phyloP scores from a whole-genome alignment of 2,888 invertebrate genomes.

The Andricus curvator region DNA sequence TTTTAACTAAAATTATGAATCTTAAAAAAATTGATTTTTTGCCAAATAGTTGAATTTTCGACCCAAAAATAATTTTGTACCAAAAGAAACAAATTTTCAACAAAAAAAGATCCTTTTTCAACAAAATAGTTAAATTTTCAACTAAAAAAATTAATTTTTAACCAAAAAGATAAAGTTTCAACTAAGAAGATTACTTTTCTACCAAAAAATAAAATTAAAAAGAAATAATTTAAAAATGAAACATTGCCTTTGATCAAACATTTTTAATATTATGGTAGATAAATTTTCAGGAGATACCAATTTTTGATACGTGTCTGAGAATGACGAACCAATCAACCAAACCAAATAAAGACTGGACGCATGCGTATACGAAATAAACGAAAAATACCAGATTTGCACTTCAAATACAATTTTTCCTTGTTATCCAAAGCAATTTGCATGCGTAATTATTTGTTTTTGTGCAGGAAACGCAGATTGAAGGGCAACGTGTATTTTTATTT shows the following conservation, averaged over 20 bases:
- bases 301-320: neutral
- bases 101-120: too few relatives aligned
- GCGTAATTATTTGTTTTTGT: neutral
- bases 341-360: neutral
- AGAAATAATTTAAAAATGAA: neutral
- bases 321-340: neutral
- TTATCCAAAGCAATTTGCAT: constrained; percentile 13
- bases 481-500: neutral
- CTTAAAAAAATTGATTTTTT: too few relatives aligned
- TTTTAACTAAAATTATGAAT: too few relatives aligned
- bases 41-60: too few relatives aligned
- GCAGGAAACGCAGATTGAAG: neutral
- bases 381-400: neutral
- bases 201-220: neutral
- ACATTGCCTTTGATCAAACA: neutral
- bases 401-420: neutral
- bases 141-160: too few relatives aligned
- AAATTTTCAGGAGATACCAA: neutral
- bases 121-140: too few relatives aligned
- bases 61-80: too few relatives aligned
- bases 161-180: too few relatives aligned
- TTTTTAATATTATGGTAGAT: neutral
- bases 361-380: neutral
- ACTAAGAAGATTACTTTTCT: too few relatives aligned
- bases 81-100: too few relatives aligned